phyloP scores from a whole-genome alignment of 2,113 vertebrate species.

The Peromyscus maniculatus region DNA sequence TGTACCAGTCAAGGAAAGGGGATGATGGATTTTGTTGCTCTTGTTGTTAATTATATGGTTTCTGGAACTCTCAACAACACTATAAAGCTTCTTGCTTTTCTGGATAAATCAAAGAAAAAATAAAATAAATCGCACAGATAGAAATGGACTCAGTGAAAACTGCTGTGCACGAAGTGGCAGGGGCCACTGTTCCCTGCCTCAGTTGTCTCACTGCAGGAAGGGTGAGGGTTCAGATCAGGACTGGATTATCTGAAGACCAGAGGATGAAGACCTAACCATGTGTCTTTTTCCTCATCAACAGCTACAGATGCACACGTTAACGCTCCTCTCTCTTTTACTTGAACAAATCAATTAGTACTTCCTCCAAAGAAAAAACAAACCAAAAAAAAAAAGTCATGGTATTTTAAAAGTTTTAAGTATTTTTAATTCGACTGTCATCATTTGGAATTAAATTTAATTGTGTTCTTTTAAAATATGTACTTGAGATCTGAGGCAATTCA shows the following conservation, averaged over 20 bases:
- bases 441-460: constrained; percentile 16
- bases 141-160: background rate
- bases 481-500: background rate
- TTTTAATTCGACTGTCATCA: background rate
- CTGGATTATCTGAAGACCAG: background rate
- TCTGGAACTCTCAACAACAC: background rate
- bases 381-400: background rate
- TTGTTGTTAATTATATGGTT: background rate
- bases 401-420: constrained; percentile 45
- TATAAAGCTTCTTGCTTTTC: background rate
- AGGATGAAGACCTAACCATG: background rate
- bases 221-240: background rate
- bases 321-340: constrained; percentile 19
- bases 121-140: background rate
- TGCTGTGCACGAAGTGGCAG: background rate
- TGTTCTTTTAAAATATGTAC: background rate
- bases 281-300: constrained; percentile 29
- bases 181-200: background rate
- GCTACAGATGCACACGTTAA: background rate
- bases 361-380: background rate
- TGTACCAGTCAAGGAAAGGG: background rate
- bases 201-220: background rate
- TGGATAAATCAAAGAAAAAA: background rate
- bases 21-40: background rate
- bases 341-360: background rate